Evolutionary conservation across 2,888 invertebrate species (phyloP), one percentile per base, ranked within the genome.

Genomic region (Polyploca ridens): DNA sequence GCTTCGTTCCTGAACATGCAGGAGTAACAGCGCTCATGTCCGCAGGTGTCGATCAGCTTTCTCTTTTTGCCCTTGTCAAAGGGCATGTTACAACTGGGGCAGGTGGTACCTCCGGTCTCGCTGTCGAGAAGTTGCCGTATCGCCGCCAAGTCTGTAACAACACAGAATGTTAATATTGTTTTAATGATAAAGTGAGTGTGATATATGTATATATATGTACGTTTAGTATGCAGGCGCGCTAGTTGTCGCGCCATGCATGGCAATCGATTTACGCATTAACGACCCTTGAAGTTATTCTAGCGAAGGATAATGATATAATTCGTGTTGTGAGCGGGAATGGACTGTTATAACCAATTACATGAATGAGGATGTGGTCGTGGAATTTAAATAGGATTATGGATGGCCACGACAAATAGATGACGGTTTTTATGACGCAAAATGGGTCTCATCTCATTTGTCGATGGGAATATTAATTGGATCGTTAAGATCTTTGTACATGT

Each of bases 61-160:
- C 99, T 96, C 94, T 98, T 98, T 94, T 98, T 99, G 90, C 98
- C 98, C 94, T 98, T 98, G 94, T 99, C 98, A 94, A 98, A 99
- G 79, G 98, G 98, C 96, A 98, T 97, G 90, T 96, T 97, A 94
- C 98, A 98, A 90, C 97, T 97, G 73, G 97, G 97, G 90, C 98
- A 98, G 71, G 95, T 95, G 63, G 95, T 95, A 71, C 95, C 95
- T 66, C 95, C 96, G 66, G 96, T 95, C 88, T 97, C 97, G 81
- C 96, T 96, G 86, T 97, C 97, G 83, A 97, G 95, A 73, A 97
- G 95, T 78, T 97, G 96, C 75, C 97, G 94, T 83, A 98, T 97
- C 76, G 97, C 97, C 79, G 97, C 97, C 87, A 97, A 94, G 94
- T 97, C 97, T 97, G 95, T 13, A 96, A 96, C 78, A 86, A 85